Evolutionary conservation across 1,140 invertebrate genomes (phyloP).

Genomic region (Scaptomyza graminum): DNA sequence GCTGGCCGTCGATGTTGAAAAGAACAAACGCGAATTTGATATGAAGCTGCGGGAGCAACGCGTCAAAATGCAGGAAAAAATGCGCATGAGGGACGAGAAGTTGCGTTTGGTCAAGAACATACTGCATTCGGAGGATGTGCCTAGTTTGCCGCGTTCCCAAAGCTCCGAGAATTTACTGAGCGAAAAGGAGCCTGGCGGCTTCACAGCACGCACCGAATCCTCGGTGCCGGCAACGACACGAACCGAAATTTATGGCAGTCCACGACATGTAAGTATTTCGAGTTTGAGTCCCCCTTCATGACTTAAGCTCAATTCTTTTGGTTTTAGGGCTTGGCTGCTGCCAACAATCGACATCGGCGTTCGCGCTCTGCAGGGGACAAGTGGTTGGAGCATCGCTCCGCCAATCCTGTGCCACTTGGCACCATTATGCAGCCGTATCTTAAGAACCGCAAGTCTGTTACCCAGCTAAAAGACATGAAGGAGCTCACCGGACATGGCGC

Average conservation of each 20-base stretch:
- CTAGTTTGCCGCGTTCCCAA: constrained; percentile 67
- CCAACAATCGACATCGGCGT: constrained; percentile 89
- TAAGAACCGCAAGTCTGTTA: constrained; percentile 92
- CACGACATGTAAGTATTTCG: constrained; percentile 60
- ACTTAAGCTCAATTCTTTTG: not conserved
- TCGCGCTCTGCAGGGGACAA: constrained; percentile 91
- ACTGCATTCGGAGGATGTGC: constrained; percentile 78
- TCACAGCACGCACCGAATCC: constrained; percentile 60
- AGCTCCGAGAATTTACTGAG: constrained; percentile 72
- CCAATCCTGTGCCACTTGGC: constrained; percentile 88
- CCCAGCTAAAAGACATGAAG: constrained; percentile 88
- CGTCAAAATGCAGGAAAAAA: constrained; percentile 86
- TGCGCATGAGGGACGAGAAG: constrained; percentile 86
- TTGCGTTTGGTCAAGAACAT: constrained; percentile 83
- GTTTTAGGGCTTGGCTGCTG: constrained; percentile 86
- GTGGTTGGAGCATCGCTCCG: constrained; percentile 96
- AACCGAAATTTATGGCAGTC: constrained; percentile 68
- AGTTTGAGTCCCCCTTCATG: not conserved
- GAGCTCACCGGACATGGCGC: constrained; percentile 90
- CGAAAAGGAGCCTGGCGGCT: constrained; percentile 57
- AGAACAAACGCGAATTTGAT: constrained; percentile 87
- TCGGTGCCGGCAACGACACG: constrained; percentile 55
- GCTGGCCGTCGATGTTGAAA: constrained; percentile 89
- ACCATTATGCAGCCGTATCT: constrained; percentile 95
- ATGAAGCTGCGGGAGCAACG: constrained; percentile 88